Evolutionary conservation across 2,888 invertebrate genomes (phyloP), one percentile per base, ranked within the genome.

Genomic region (Melolontha melolontha): DNA sequence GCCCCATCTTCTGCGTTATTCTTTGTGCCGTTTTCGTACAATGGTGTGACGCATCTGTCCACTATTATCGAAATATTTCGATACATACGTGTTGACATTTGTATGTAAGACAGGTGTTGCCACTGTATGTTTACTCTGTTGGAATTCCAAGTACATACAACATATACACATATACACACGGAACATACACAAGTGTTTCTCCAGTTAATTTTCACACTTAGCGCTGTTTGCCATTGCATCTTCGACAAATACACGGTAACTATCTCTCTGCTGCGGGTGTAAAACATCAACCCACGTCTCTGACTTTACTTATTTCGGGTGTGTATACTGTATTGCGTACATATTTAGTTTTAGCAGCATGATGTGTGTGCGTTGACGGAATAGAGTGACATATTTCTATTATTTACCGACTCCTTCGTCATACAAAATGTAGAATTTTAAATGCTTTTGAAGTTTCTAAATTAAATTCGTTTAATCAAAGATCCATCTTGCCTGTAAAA

Each of bases 171-270:
- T 64, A 55, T 54, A 54, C 50, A 62, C 62, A 59, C 14, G 42
- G 51, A 62, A 49, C 57, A 51, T 51, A 62, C 67, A 67, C 62
- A 62, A 67, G 62, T 57, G 62, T 63, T 63, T 64, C 66, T 52
- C 39, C 64, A 69, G 72, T 70, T 70, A 72, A 72, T 72, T 70
- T 72, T 72, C 72, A 72, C 72, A 70, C 72, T 72, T 72, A 65
- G 66, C 69, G 66, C 55, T 71, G 71, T 71, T 71, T 71, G 66
- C 49, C 66, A 54, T 63, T 65, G 69, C 68, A 70, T 64, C 64
- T 66, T 64, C 57, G 64, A 64, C 67, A 71, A 67, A 71, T 65
- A 71, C 57, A 6, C 50, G 67, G 64, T 62, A 66, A 70, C 67
- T 70, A 54, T 55, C 64, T 67, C 63, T 57, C 63, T 14, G 49